Conservation (phyloP, 2,888 invertebrate genomes). For the Drepana falcataria region DNA sequence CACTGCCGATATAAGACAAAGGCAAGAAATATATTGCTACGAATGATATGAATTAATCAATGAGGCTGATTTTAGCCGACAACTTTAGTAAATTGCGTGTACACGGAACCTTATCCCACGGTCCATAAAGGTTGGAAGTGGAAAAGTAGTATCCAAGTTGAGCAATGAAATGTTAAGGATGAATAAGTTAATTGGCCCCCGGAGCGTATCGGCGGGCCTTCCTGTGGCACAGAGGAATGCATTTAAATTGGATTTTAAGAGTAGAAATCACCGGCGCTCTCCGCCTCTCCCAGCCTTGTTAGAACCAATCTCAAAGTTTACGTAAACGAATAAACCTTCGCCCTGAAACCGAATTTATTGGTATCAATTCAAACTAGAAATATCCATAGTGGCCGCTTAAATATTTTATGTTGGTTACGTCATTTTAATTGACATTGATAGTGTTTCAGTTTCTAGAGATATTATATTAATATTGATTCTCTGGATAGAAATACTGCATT, state of each 20-base stretch:
- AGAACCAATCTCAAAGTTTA: constrained; percentile 77
- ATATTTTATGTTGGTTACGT: background rate
- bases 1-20: no score
- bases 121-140: constrained; percentile 36
- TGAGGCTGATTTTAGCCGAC: background rate
- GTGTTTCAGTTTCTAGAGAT: no score
- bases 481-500: no score
- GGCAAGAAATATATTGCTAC: no score
- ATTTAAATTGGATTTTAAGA: constrained; percentile 80
- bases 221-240: constrained; percentile 78
- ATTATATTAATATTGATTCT: no score
- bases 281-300: constrained; percentile 71
- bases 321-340: constrained; percentile 75
- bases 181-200: constrained; percentile 78
- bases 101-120: constrained; percentile 4
- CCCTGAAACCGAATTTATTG: constrained; percentile 64
- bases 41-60: no score
- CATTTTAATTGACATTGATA: background rate
- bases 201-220: constrained; percentile 72
- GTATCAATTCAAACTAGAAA: constrained; percentile 53
- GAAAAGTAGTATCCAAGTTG: constrained; percentile 58
- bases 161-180: constrained; percentile 78
- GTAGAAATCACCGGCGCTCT: constrained; percentile 73
- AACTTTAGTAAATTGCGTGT: background rate
- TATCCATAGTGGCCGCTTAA: constrained; percentile 15